Conservation (phyloP, 2,888 invertebrate genomes). For the Candidula unifasciata region DNA sequence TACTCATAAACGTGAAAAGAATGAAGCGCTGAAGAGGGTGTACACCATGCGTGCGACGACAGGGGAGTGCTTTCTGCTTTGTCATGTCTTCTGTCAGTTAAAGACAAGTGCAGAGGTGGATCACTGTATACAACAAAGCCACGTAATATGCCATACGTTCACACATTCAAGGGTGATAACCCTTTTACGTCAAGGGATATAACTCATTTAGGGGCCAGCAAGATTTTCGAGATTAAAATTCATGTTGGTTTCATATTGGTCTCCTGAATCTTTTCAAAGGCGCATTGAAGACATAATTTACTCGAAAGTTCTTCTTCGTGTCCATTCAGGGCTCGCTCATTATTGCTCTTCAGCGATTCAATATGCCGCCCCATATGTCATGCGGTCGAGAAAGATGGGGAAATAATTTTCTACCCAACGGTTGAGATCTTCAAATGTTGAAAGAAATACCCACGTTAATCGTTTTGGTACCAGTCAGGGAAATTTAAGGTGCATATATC, state of each 20-base stretch:
- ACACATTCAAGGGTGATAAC: slow-evolving; percentile 28
- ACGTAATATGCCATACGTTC: slow-evolving; percentile 36
- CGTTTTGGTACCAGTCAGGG: too few relatives aligned
- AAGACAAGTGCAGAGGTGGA: neutral
- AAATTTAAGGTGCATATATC: too few relatives aligned
- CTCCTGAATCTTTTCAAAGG: neutral
- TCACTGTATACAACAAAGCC: neutral
- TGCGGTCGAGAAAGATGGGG: neutral
- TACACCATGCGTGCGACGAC: neutral
- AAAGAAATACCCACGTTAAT: too few relatives aligned
- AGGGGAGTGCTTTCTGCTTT: neutral
- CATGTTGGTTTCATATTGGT: slow-evolving; percentile 16
- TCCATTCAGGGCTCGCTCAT: neutral
- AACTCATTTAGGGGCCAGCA: slow-evolving; percentile 10
- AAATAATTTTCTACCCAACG: neutral
- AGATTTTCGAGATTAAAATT: slow-evolving; percentile 30
- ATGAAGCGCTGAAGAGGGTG: neutral
- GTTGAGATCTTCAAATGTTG: neutral
- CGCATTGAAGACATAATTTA: neutral
- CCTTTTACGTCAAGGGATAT: slow-evolving; percentile 36
- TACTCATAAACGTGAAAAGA: neutral
- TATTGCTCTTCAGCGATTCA: neutral
- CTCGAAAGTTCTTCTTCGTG: neutral
- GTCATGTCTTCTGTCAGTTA: slow-evolving; percentile 22
- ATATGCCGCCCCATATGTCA: slow-evolving; percentile 31